Evolutionary conservation across 53 echinoderm and acorn worm species (phyloP).

Genomic region (Stichopus horrens): DNA sequence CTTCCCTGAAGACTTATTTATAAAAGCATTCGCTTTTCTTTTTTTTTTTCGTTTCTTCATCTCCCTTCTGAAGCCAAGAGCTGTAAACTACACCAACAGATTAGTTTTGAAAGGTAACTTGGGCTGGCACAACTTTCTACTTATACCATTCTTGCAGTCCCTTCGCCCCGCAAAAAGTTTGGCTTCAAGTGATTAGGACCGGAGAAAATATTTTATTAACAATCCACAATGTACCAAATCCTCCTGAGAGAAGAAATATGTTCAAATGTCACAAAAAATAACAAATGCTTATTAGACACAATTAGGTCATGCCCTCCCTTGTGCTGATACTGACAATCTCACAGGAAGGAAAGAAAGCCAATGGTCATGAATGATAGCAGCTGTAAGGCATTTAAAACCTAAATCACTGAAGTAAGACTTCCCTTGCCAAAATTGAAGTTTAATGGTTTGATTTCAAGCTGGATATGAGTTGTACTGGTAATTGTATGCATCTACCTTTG

Average conservation of each 20-base stretch:
- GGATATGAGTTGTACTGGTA: too few species aligned
- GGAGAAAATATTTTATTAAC: background rate
- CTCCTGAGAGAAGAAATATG: background rate
- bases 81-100: background rate
- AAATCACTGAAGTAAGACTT: too few species aligned
- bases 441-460: too few species aligned
- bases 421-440: too few species aligned
- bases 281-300: background rate
- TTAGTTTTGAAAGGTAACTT: background rate
- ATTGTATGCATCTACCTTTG: too few species aligned
- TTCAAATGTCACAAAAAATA: background rate
- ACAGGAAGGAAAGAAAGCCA: background rate
- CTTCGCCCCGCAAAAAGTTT: too few species aligned
- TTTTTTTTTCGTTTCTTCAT: background rate
- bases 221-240: background rate
- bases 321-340: background rate
- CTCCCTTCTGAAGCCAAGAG: too few species aligned
- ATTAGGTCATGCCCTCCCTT: background rate
- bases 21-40: background rate
- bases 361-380: too few species aligned
- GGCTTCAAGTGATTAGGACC: background rate
- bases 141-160: too few species aligned
- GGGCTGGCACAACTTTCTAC: too few species aligned
- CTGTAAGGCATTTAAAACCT: too few species aligned
- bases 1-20: background rate